These are phyloP conservation scores for Philereme vetulata DNA, from an alignment of 2,888 invertebrate genomes.

Conservation along the genomic window DNA sequence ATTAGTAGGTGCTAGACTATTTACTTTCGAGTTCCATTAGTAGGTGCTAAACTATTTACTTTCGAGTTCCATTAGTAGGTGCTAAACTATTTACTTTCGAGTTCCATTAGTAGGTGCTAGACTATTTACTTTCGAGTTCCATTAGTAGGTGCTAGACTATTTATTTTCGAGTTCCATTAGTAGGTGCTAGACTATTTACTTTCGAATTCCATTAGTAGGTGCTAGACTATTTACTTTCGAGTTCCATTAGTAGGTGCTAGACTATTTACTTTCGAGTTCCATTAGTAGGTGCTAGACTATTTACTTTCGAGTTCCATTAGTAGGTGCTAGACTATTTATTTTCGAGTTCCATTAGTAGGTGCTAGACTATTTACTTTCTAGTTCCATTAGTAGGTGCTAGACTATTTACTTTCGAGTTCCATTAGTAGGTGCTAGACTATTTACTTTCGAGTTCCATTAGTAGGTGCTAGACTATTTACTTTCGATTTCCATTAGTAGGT, in stretches of 20 bases:
- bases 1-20: conserved; percentile 31
- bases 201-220: conserved; percentile 31
- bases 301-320: conserved; percentile 29
- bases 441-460: conserved; percentile 29
- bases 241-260: conserved; percentile 28
- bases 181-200: conserved; percentile 33
- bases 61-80: conserved; percentile 31
- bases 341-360: conserved; percentile 31
- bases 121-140: conserved; percentile 33
- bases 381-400: conserved; percentile 28
- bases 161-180: conserved; percentile 29
- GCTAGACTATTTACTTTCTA: conserved; percentile 32
- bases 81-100: conserved; percentile 32
- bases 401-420: conserved; percentile 33
- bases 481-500: conserved; percentile 31
- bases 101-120: conserved; percentile 28
- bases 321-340: conserved; percentile 33
- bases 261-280: conserved; percentile 33
- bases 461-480: conserved; percentile 33
- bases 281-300: conserved; percentile 31
- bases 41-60: conserved; percentile 33
- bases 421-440: conserved; percentile 31
- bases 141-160: conserved; percentile 31
- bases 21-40: conserved; percentile 29
- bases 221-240: conserved; percentile 32